phyloP scores from a whole-genome alignment of 2,888 invertebrate species.

The Spodoptera exigua region DNA sequence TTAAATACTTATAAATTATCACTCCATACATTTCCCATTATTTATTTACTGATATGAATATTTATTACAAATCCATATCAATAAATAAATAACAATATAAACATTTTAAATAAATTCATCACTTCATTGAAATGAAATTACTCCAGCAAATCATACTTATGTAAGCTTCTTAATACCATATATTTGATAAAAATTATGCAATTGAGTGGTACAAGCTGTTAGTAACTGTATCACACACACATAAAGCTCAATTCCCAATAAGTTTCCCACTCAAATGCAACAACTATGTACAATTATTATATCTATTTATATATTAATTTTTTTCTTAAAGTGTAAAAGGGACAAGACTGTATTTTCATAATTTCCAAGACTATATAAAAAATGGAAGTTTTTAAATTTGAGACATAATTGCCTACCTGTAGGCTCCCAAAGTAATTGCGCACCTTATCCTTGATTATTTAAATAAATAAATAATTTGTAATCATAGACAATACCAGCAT shows the following conservation, averaged over 20 bases:
- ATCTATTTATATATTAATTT: constrained; percentile 8
- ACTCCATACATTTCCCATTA: constrained; percentile 16
- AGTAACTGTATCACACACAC: neutral
- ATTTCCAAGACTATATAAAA: constrained; percentile 2
- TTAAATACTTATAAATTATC: constrained; percentile 42
- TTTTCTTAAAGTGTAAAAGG: constrained; percentile 18
- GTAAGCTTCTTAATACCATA: constrained; percentile 12
- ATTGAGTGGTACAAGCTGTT: constrained; percentile 6
- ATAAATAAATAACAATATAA: constrained; percentile 33
- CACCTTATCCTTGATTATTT: neutral
- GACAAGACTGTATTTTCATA: constrained; percentile 14
- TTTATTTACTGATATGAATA: constrained; percentile 32
- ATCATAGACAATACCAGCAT: neutral
- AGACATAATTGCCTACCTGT: neutral
- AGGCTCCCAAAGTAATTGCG: neutral
- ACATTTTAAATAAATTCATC: constrained; percentile 22
- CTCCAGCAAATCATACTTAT: constrained; percentile 33
- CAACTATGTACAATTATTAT: constrained; percentile 23
- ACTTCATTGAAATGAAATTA: constrained; percentile 13
- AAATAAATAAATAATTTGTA: constrained; percentile 1
- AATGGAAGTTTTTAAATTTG: neutral
- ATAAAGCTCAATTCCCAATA: constrained; percentile 22
- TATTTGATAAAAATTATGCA: constrained; percentile 3
- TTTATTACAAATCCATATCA: constrained; percentile 16
- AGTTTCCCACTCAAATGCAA: neutral